Evolutionary conservation across 2,113 vertebrate genomes (phyloP).

Genomic region (Oreamnos americanus): DNA sequence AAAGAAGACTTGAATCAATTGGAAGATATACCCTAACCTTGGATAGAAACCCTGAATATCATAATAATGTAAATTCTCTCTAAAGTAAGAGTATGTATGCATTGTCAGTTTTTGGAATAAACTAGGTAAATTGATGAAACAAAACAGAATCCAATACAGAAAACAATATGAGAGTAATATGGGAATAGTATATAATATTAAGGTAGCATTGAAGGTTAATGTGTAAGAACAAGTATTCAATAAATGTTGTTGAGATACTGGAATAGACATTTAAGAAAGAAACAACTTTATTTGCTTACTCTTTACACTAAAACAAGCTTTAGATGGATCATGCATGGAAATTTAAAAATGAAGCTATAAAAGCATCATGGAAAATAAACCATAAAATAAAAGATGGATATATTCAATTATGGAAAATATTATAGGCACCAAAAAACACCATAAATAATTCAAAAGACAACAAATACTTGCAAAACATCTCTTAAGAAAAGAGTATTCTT

Average conservation of each 20-base stretch:
- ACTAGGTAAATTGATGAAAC: not conserved
- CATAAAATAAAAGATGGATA: not conserved
- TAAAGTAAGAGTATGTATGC: not conserved
- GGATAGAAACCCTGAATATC: not conserved
- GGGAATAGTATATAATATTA: not conserved
- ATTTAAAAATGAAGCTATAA: not conserved
- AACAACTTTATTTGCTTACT: not conserved
- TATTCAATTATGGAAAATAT: not conserved
- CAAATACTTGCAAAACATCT: not conserved
- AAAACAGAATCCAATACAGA: not conserved
- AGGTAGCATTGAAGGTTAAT: not conserved
- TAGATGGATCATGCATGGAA: not conserved
- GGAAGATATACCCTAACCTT: not conserved
- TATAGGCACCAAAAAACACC: not conserved
- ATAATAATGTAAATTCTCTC: not conserved
- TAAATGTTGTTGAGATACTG: not conserved
- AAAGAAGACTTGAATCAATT: not conserved
- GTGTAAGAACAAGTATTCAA: not conserved
- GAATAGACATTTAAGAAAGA: not conserved
- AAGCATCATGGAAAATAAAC: not conserved
- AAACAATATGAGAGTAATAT: not conserved
- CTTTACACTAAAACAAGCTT: not conserved
- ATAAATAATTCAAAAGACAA: not conserved
- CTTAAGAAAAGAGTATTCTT: not conserved
- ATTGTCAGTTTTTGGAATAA: not conserved